Evolutionary conservation across 2,888 invertebrate species (phyloP), one percentile per base, ranked within the genome.

Genomic region (Megamerina dolium): DNA sequence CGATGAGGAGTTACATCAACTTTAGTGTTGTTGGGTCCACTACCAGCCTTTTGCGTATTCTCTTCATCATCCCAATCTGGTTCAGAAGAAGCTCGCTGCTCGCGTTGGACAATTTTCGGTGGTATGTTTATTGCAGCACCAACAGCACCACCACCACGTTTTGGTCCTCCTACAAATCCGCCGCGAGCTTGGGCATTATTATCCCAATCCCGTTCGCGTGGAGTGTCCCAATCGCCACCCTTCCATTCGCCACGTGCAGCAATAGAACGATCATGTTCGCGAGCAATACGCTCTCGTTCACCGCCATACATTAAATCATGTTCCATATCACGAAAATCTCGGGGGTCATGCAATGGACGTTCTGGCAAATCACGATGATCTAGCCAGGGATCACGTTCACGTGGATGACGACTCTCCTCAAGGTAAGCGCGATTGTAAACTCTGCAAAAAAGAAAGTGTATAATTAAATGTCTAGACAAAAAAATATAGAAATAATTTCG

Each of bases 1-100:
- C 37, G 37, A 27, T 33, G 16, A 10, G 12, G n/a, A 12, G 37
- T 6, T 6, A 37, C 2, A 4, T 41, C 45, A n/a, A 13, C 3
- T 36, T 42, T 39, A 12, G 36, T 53, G 6, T 39, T 45, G 3
- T 34, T 40, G 3, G 45, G 29, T 23, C 41, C 51, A 16, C 36
- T 27, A 39, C 50, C 8, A 43, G 17, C 21, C 46, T 50, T 30
- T 50, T 50, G 5, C 39, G 36, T 29, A 41, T 43, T 31, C 10
- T 68, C 70, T 36, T 66, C 68, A 2, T 63, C 61, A 52, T 68
- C 69, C 68, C 69, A 68, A 38, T 70, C 68, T 1, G 67, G 67
- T 43, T 68, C 68, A 1, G 68, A 67, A 3, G 61, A 54, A 1
- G 68, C 60, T 26, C 66, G 63, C 35, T 60, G 53, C 9, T 55